These are phyloP conservation scores for Dexiosoma caninum DNA, from an alignment of 2,888 invertebrate genomes.

Conservation along the genomic window DNA sequence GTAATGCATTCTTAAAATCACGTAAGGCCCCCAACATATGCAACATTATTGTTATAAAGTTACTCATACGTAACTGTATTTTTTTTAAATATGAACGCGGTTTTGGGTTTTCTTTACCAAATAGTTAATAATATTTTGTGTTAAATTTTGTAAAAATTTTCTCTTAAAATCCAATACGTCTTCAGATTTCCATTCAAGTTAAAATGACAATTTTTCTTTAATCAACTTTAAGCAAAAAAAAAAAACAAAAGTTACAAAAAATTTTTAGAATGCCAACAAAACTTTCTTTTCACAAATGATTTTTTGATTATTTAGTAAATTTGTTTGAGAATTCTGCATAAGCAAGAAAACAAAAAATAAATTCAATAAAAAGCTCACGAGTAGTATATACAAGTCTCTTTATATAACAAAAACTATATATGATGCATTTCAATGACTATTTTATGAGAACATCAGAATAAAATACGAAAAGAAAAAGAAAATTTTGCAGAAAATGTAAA, in stretches of 20 bases:
- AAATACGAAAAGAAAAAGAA: not conserved
- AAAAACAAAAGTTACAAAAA: not conserved
- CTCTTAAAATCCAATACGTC: not conserved
- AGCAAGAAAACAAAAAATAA: not conserved
- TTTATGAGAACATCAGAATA: conserved; percentile 53
- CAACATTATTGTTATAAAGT: too few relatives aligned
- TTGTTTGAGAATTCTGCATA: not conserved
- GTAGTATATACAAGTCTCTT: not conserved
- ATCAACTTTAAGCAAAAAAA: not conserved
- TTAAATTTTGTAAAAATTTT: conserved; percentile 16
- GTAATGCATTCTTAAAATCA: too few relatives aligned
- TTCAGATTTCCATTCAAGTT: too few relatives aligned
- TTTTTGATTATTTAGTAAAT: conserved; percentile 27
- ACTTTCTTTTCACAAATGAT: conserved; percentile 24
- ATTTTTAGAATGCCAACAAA: not conserved
- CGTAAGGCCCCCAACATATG: too few relatives aligned
- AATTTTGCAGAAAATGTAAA: not conserved
- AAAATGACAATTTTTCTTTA: too few relatives aligned
- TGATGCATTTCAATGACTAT: conserved; percentile 59
- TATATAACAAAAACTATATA: not conserved
- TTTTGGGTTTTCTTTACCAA: conserved; percentile 2
- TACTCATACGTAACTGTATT: conserved; percentile 15
- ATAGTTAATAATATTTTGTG: conserved; percentile 15
- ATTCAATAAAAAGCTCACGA: not conserved
- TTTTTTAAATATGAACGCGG: not conserved